phyloP scores from a whole-genome alignment of 2,888 invertebrate species.

The Mayetiola destructor region DNA sequence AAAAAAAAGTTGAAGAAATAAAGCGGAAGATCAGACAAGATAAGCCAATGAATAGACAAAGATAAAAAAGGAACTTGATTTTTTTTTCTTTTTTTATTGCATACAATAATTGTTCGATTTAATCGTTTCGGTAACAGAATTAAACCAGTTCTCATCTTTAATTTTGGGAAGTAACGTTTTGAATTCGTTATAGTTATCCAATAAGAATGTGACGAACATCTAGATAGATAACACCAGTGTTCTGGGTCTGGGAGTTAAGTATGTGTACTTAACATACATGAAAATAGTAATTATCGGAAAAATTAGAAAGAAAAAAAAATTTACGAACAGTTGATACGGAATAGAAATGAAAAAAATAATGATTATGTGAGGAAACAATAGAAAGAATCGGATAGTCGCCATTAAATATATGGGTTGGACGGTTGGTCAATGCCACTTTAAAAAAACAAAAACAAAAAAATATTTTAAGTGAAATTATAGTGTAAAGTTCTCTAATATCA shows the following conservation, averaged over 20 bases:
- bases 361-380: not conserved
- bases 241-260: not conserved
- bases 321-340: too few relatives aligned
- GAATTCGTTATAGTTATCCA: too few relatives aligned
- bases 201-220: not conserved
- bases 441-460: too few relatives aligned
- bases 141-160: not conserved
- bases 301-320: not conserved
- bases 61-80: not conserved
- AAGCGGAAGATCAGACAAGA: not conserved
- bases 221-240: not conserved
- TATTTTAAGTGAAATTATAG: slow-evolving; percentile 10
- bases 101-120: too few relatives aligned
- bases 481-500: not conserved
- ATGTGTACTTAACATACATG: not conserved
- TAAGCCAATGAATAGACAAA: not conserved
- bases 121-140: not conserved
- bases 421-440: too few relatives aligned
- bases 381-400: slow-evolving; percentile 3
- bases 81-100: too few relatives aligned
- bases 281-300: slow-evolving; percentile 1
- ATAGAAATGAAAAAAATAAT: not conserved
- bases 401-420: not conserved
- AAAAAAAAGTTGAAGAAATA: not conserved
- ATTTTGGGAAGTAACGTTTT: too few relatives aligned